phyloP scores from a whole-genome alignment of 2,888 invertebrate genomes.

The Sarcophaga variegata region DNA sequence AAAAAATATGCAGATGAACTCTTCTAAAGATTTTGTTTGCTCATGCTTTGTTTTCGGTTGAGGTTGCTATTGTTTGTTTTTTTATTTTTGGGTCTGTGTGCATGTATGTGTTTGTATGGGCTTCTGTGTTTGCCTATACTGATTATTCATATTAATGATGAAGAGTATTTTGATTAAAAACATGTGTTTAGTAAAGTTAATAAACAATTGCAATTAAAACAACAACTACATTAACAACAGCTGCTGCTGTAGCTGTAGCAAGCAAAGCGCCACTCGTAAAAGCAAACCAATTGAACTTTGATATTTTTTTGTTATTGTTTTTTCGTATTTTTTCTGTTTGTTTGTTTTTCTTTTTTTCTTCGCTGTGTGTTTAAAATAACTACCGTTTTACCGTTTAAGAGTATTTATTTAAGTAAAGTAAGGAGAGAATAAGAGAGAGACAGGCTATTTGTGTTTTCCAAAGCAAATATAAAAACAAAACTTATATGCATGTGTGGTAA shows the following conservation, averaged over 20 bases:
- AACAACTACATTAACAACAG: background rate
- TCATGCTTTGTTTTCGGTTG: background rate
- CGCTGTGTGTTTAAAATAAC: background rate
- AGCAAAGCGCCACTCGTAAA: slow-evolving; percentile 35
- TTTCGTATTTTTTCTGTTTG: background rate
- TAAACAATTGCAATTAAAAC: slow-evolving; percentile 8
- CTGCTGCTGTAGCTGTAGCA: background rate
- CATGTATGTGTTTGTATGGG: background rate
- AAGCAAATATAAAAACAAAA: background rate
- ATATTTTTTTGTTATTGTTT: slow-evolving; percentile 2
- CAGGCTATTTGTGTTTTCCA: background rate
- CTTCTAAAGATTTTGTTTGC: background rate
- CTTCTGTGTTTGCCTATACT: background rate
- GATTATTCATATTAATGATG: slow-evolving; percentile 47
- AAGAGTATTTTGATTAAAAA: slow-evolving; percentile 63
- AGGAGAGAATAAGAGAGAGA: background rate
- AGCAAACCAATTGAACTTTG: slow-evolving; percentile 33
- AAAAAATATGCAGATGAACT: background rate
- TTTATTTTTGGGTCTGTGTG: too few relatives aligned
- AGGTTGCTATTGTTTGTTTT: background rate
- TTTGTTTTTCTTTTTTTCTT: background rate
- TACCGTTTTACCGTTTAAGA: background rate
- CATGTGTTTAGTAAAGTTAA: slow-evolving; percentile 56
- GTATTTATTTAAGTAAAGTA: background rate
- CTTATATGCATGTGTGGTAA: background rate